These are phyloP conservation scores for Palythoa heliodiscus DNA, from an alignment of 92 coral and sea anemone genomes.

Conservation along the genomic window DNA sequence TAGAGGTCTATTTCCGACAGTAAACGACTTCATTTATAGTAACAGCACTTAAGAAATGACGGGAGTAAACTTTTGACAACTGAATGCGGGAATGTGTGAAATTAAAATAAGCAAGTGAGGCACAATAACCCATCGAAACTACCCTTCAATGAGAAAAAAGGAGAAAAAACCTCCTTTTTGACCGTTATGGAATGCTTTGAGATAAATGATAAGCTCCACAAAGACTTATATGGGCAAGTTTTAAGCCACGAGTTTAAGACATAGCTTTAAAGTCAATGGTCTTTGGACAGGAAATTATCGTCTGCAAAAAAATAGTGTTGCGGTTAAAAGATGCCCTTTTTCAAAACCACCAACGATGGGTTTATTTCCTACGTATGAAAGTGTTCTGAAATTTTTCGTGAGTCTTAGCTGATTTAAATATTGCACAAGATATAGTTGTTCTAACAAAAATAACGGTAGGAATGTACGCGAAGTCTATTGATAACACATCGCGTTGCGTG, in stretches of 20 bases:
- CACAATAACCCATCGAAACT: not conserved
- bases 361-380: not conserved
- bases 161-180: not conserved
- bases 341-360: slow-evolving; percentile 26
- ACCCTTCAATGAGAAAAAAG: not conserved
- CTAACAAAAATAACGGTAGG: not conserved
- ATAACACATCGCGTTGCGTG: not conserved
- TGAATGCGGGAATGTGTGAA: too few species aligned
- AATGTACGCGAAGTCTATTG: not conserved
- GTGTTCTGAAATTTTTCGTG: not conserved
- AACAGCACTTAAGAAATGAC: not conserved
- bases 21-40: not conserved
- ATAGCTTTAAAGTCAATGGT: not conserved
- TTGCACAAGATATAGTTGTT: not conserved
- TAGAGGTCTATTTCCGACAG: not conserved
- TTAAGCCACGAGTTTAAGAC: not conserved
- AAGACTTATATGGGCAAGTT: not conserved
- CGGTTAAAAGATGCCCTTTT: not conserved
- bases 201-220: not conserved
- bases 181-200: not conserved
- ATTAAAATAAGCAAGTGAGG: too few species aligned
- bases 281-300: slow-evolving; percentile 24
- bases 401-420: not conserved
- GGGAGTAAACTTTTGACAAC: too few species aligned
- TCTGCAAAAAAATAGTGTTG: not conserved